Evolutionary conservation across 1,140 invertebrate species (phyloP).

Genomic region (Lucilia cuprina): DNA sequence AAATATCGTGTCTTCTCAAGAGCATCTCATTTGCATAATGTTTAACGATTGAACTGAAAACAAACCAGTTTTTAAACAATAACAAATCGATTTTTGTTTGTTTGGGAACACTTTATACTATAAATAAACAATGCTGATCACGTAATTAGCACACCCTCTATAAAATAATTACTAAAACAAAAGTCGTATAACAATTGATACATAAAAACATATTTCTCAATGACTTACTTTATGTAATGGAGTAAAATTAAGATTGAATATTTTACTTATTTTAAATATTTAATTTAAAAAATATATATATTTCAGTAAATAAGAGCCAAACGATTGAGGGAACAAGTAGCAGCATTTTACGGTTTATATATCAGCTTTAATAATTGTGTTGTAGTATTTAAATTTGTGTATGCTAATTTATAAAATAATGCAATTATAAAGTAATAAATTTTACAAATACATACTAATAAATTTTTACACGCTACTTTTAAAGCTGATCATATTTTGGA

Average conservation of each 20-base stretch:
- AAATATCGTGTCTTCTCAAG: background rate
- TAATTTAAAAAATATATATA: background rate
- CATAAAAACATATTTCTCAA: background rate
- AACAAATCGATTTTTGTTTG: background rate
- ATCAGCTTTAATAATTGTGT: too few species aligned
- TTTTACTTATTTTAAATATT: too few species aligned
- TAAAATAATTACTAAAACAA: background rate
- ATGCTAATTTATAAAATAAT: too few species aligned
- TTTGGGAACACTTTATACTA: background rate
- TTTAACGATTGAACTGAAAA: background rate
- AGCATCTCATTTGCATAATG: background rate
- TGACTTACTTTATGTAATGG: background rate
- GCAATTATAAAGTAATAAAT: too few species aligned
- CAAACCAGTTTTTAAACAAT: background rate
- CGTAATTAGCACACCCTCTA: background rate
- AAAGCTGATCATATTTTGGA: too few species aligned
- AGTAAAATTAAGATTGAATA: too few species aligned
- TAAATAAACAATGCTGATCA: background rate
- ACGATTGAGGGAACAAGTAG: too few species aligned
- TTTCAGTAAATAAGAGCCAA: background rate
- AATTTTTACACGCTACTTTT: too few species aligned
- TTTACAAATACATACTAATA: too few species aligned
- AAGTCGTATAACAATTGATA: background rate
- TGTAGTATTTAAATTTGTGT: too few species aligned
- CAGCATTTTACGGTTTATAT: too few species aligned